These are phyloP conservation scores for Conops quadrifasciatus DNA, from an alignment of 2,888 invertebrate species.

Conservation along the genomic window DNA sequence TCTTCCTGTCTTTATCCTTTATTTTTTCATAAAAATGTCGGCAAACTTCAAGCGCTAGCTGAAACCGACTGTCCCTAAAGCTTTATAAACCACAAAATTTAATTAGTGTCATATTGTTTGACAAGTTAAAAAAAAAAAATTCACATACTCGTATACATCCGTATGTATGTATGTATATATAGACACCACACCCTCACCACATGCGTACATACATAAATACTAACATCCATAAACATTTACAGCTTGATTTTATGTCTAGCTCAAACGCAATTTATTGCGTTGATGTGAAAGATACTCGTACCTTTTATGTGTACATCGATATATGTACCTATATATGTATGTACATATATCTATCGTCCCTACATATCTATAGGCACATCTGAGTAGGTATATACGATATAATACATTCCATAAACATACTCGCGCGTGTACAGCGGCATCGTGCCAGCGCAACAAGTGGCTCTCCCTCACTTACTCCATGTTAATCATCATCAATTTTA, in stretches of 20 bases:
- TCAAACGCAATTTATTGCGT: background rate
- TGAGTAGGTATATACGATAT: too few species aligned
- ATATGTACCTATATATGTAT: background rate
- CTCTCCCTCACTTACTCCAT: constrained; percentile 2
- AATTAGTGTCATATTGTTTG: constrained; percentile 57
- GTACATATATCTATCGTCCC: background rate
- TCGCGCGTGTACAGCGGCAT: too few species aligned
- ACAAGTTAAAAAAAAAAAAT: background rate
- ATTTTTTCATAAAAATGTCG: constrained; percentile 40
- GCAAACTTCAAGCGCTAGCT: constrained; percentile 51
- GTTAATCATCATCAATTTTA: constrained; percentile 30
- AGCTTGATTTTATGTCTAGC: background rate
- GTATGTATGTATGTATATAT: too few species aligned
- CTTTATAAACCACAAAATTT: constrained; percentile 54
- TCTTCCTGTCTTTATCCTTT: background rate
- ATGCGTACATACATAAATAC: background rate
- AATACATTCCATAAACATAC: too few species aligned
- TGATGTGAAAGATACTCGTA: background rate
- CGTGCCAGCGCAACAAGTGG: constrained; percentile 28
- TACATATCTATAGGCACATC: background rate
- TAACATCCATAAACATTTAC: background rate
- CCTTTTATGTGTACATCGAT: too few species aligned
- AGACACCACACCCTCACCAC: background rate
- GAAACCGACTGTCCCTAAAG: constrained; percentile 47
- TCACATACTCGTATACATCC: background rate